Base-by-base conservation (phyloP, 2,888 invertebrate species). In the Harpagoxenus sublaevis region DNA sequence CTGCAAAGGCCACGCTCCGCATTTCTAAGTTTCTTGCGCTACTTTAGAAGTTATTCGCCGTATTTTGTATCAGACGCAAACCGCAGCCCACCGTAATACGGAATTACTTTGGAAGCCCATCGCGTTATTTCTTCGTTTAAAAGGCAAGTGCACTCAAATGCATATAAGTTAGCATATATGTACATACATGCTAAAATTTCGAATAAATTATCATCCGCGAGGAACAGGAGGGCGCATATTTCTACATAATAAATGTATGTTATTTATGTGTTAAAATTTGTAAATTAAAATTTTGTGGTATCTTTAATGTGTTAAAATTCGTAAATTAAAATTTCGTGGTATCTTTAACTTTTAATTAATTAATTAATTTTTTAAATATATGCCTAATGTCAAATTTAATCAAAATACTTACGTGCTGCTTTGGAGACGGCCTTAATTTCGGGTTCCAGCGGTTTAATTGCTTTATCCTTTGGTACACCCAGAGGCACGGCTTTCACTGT, bases 361-460 rank as follows among this genome's bases (percentile, higher is more conserved):
- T 39, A 42, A 45, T 66, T 66, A 23, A 6, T 42, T 15, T 48
- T 68, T 35, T 35, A 18, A 45, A n/a, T 60, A 23, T 35, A n/a
- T n/a, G 18, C 18, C 0, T 51, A 35, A 35, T 12, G 15, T 48
- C 0, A 65, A 42, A 79, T 31, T 62, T 15, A 71, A 83, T 66
- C 23, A 10, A 81, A 62, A 15, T 86, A 94, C 95, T 95, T 95
- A 97, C 98, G 97, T 84, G 98, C 97, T 65, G 98, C 97, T 93
- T 97, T 96, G 92, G 96, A 96, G 55, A 98, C 96, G 6, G 98
- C 97, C 63, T 95, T 96, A 79, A 98, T 96, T 95, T 98, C 98
- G 82, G 96, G 95, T 85, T 96, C 95, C 48, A 97, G 94, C 0
- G 97, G 96, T 94, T 96, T 95, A 94, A 97, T 94, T 92, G 96